phyloP scores from a whole-genome alignment of 2,113 vertebrate genomes.

The Anas platyrhynchos region DNA sequence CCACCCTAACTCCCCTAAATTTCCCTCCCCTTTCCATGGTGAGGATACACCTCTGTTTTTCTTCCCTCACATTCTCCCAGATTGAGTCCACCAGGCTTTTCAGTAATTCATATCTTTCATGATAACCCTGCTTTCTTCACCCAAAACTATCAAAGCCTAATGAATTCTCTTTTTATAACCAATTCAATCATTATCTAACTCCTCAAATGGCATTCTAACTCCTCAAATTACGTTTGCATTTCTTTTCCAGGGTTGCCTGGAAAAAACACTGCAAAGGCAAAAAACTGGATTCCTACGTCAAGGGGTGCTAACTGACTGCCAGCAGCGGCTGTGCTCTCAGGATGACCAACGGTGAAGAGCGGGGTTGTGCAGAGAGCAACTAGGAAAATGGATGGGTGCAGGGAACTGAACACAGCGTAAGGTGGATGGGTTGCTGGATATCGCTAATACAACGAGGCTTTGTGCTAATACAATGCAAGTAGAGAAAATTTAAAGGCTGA shows the following conservation, averaged over 20 bases:
- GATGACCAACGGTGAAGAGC: neutral
- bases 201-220: no score
- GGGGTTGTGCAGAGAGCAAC: no score
- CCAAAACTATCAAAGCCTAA: neutral
- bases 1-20: neutral
- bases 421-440: neutral
- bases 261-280: neutral
- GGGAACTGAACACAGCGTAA: neutral
- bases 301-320: neutral
- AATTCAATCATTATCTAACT: neutral
- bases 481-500: neutral
- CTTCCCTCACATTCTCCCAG: neutral
- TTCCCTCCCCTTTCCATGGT: neutral
- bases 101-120: accelerated
- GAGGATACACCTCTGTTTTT: neutral
- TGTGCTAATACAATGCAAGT: neutral
- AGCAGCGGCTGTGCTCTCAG: neutral
- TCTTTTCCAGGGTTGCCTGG: neutral
- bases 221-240: neutral
- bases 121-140: neutral
- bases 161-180: neutral
- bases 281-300: neutral
- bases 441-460: neutral
- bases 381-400: no score
- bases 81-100: neutral